A percentile compares a stretch with the other conserved stretches of the same genome.
These are phyloP conservation scores for Loriculus beryllinus DNA, from an alignment of 2,797 vertebrate species.

Conservation along the genomic window DNA sequence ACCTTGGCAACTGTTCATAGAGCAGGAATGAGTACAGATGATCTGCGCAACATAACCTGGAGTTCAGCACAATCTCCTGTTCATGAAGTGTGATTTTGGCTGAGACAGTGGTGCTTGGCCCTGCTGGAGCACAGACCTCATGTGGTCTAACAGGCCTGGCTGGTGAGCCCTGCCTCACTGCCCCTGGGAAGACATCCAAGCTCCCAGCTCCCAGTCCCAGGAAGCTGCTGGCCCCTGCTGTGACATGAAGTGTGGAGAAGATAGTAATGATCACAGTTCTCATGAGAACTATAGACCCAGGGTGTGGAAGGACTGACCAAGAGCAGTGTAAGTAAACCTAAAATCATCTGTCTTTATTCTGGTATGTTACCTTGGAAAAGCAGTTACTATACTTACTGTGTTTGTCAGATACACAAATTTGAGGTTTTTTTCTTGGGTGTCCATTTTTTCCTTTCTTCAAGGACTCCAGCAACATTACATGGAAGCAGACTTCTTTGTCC, in stretches of 20 bases:
- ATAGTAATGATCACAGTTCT: background rate
- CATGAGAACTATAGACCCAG: background rate
- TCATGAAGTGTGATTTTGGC: background rate
- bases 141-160: rapidly evolving
- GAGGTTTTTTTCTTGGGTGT: background rate
- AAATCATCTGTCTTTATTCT: background rate
- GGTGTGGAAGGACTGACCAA: background rate
- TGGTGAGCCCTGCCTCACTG: rapidly evolving
- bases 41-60: background rate
- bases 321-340: background rate
- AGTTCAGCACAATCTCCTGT: background rate
- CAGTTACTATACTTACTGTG: rapidly evolving
- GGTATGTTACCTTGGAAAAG: background rate
- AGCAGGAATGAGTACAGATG: background rate
- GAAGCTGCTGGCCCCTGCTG: background rate
- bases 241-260: rapidly evolving
- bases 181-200: rapidly evolving
- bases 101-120: background rate
- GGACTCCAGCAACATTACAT: background rate
- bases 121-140: rapidly evolving
- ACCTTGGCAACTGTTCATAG: background rate
- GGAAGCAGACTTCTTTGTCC: background rate
- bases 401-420: background rate
- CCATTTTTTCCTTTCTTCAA: background rate
- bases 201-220: background rate